Evolutionary conservation across 2,797 vertebrate genomes (phyloP).

Genomic region (Macroramphosus scolopax): DNA sequence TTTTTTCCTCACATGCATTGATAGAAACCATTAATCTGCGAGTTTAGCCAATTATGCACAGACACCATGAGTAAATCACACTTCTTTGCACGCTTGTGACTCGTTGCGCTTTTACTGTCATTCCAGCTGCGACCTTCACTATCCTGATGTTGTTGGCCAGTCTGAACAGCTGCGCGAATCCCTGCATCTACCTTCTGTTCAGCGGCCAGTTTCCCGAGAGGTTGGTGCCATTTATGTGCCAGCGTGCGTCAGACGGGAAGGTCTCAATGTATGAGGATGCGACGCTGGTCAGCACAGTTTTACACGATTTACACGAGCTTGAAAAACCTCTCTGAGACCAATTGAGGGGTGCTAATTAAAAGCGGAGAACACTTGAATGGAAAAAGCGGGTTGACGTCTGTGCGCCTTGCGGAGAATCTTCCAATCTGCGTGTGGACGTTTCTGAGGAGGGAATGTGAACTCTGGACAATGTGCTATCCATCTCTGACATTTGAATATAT

Average conservation of each 20-base stretch:
- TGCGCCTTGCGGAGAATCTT: too few relatives aligned
- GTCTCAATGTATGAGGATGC: conserved; percentile 51
- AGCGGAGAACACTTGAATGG: too few relatives aligned
- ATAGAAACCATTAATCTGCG: too few relatives aligned
- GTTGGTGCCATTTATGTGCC: conserved; percentile 45
- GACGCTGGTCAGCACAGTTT: conserved; percentile 56
- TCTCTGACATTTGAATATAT: too few relatives aligned
- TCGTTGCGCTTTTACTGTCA: too few relatives aligned
- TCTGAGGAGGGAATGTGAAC: too few relatives aligned
- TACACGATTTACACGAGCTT: conserved; percentile 68
- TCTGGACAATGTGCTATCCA: too few relatives aligned
- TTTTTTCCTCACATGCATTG: too few relatives aligned
- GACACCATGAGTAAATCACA: not conserved
- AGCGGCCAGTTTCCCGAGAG: conserved; percentile 57
- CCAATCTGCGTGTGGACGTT: too few relatives aligned
- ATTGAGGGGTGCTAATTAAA: conserved; percentile 21
- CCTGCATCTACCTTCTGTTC: conserved; percentile 75
- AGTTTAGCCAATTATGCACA: conserved; percentile 12
- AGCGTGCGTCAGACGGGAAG: conserved; percentile 13
- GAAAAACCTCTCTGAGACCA: conserved; percentile 56
- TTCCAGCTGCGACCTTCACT: conserved; percentile 70
- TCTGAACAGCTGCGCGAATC: conserved; percentile 75
- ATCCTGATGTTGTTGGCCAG: conserved; percentile 76
- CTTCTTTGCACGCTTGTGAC: conserved; percentile 6
- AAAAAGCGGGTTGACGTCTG: too few relatives aligned